Percentiles rank a stretch among this genome's conserved stretches.
Conservation (phyloP, 2,888 invertebrate species). For the Dermolepida albohirtum region DNA sequence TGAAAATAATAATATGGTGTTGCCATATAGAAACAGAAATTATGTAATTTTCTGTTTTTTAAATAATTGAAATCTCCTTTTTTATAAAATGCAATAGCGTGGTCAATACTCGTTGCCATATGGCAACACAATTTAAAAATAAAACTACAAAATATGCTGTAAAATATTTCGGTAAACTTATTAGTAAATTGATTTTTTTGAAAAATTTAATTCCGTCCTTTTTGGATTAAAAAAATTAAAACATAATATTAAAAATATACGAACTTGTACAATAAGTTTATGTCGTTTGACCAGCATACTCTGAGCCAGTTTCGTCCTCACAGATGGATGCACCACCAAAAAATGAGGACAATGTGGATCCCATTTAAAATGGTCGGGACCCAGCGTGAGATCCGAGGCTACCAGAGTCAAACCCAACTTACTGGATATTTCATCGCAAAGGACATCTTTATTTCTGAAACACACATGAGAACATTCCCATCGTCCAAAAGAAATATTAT, state of each 20-base stretch:
- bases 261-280: conserved; percentile 71
- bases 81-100: too few relatives aligned
- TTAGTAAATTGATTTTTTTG: too few relatives aligned
- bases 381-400: conserved; percentile 50
- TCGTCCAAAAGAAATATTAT: neutral
- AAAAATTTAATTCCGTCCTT: too few relatives aligned
- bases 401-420: conserved; percentile 53
- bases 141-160: too few relatives aligned
- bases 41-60: too few relatives aligned
- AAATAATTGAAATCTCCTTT: too few relatives aligned
- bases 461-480: conserved; percentile 1
- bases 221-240: too few relatives aligned
- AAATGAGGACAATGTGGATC: conserved; percentile 68
- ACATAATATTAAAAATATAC: neutral
- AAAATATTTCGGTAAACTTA: too few relatives aligned
- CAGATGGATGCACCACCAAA: conserved; percentile 68
- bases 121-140: too few relatives aligned
- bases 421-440: conserved; percentile 29
- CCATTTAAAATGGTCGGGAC: conserved; percentile 58
- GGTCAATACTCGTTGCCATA: too few relatives aligned
- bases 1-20: too few relatives aligned
- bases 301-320: conserved; percentile 69
- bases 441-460: conserved; percentile 37
- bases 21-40: too few relatives aligned
- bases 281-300: conserved; percentile 69